phyloP scores from a whole-genome alignment of 2,888 invertebrate species.

The Acronicta aceris region DNA sequence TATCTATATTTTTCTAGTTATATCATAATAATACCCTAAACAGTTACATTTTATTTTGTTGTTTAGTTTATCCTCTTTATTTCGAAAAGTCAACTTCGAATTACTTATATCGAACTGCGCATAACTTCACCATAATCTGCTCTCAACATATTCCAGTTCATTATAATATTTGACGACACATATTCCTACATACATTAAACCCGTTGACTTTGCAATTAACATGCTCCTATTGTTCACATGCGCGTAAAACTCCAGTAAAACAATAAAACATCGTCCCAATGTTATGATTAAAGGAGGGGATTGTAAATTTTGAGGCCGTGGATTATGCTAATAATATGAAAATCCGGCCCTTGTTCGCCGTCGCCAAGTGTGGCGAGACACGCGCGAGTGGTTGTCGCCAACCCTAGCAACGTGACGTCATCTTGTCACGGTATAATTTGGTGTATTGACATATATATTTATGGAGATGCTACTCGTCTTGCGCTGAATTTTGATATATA shows the following conservation, averaged over 20 bases:
- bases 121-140: constrained; percentile 22
- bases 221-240: constrained; percentile 45
- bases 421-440: constrained; percentile 65
- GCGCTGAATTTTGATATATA: constrained; percentile 9
- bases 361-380: constrained; percentile 66
- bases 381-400: constrained; percentile 53
- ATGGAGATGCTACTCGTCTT: constrained; percentile 24
- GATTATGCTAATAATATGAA: constrained; percentile 83
- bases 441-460: constrained; percentile 53
- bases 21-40: too few relatives aligned
- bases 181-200: constrained; percentile 48
- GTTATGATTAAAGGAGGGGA: constrained; percentile 62
- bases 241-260: constrained; percentile 52
- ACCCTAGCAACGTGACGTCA: constrained; percentile 63
- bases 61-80: background rate
- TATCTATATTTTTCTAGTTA: too few relatives aligned
- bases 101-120: constrained; percentile 4
- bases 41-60: too few relatives aligned
- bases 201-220: constrained; percentile 58
- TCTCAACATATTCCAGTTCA: constrained; percentile 42
- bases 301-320: constrained; percentile 57
- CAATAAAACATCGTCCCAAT: constrained; percentile 57
- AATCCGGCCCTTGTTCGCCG: constrained; percentile 66
- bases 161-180: constrained; percentile 33
- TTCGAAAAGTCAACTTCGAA: background rate